These are phyloP conservation scores for Limnephilus marmoratus DNA, from an alignment of 2,888 invertebrate genomes.

Conservation along the genomic window DNA sequence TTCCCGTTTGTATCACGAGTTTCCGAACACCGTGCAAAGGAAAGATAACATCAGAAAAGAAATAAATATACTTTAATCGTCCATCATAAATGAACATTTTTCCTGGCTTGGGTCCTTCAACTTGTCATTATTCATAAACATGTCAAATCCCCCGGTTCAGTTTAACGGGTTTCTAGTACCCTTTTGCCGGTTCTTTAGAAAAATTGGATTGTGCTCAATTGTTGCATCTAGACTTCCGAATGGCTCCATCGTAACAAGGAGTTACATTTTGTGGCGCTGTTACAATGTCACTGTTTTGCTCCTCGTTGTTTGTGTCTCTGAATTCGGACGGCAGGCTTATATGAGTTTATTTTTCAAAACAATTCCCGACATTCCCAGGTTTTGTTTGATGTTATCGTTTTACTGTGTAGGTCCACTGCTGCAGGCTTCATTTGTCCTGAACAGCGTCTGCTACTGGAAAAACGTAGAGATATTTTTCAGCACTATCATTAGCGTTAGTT, in stretches of 20 bases:
- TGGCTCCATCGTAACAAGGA: background rate
- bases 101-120: too few species aligned
- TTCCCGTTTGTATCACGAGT: too few species aligned
- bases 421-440: too few species aligned
- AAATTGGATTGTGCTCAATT: background rate
- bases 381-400: too few species aligned
- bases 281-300: background rate
- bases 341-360: background rate
- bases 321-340: background rate
- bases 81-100: too few species aligned
- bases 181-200: background rate
- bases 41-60: too few species aligned
- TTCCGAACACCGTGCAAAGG: too few species aligned
- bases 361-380: background rate
- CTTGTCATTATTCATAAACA: background rate
- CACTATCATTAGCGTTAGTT: background rate
- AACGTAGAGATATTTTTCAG: background rate
- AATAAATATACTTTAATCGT: too few species aligned
- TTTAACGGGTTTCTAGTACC: background rate
- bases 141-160: background rate
- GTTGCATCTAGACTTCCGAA: background rate
- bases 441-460: too few species aligned
- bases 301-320: background rate
- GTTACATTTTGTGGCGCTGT: constrained; percentile 4
- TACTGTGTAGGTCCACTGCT: too few species aligned